These are phyloP conservation scores for Cephus nigrinus DNA, from an alignment of 2,888 invertebrate genomes.

Conservation along the genomic window DNA sequence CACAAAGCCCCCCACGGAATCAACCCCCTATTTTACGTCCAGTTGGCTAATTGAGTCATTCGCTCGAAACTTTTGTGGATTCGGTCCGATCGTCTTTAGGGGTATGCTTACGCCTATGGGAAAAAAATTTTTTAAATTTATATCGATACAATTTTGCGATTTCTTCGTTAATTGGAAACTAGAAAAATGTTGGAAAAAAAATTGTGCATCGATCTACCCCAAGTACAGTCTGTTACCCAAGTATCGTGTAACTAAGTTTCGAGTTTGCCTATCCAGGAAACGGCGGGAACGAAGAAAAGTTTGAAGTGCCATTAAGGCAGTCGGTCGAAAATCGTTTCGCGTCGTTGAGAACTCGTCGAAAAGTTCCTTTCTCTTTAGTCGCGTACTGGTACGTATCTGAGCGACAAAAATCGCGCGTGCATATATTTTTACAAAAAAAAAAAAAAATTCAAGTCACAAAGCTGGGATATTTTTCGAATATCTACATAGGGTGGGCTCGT, in stretches of 20 bases:
- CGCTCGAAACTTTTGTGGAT: not conserved
- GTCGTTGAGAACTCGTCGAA: not conserved
- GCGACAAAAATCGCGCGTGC: not conserved
- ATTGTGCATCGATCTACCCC: not conserved
- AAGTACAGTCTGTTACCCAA: not conserved
- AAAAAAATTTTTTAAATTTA: no score
- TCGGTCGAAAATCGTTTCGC: not conserved
- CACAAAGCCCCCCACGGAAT: not conserved
- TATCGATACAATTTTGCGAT: not conserved
- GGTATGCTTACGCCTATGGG: not conserved
- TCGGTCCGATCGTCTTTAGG: not conserved
- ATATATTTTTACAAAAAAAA: not conserved
- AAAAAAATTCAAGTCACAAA: not conserved
- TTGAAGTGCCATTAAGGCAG: not conserved
- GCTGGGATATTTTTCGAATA: not conserved
- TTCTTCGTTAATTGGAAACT: not conserved
- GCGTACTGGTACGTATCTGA: not conserved
- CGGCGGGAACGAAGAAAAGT: not conserved
- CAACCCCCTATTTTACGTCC: not conserved
- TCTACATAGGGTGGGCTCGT: not conserved
- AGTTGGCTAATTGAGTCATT: constrained; percentile 4
- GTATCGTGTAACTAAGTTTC: not conserved
- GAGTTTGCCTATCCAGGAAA: not conserved
- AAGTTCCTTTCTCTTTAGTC: not conserved
- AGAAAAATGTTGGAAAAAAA: not conserved